Conservation (phyloP, 2,888 invertebrate species). For the Epirrita christyi region DNA sequence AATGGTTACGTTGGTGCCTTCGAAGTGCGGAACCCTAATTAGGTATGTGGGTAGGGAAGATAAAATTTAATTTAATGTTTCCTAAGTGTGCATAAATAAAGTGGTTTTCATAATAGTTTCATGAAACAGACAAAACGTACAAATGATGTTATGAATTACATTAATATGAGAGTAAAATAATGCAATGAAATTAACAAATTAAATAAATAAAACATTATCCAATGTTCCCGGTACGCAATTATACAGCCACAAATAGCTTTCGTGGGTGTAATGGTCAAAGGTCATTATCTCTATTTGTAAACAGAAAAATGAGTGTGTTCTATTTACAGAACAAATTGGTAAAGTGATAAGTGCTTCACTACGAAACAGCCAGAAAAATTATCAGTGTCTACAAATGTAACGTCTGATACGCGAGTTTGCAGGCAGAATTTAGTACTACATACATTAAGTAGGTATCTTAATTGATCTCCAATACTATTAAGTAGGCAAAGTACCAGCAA, state of each 20-base stretch:
- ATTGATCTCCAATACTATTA: conserved; percentile 44
- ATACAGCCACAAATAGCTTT: conserved; percentile 14
- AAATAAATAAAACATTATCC: conserved; percentile 4
- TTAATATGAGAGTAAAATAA: too few relatives aligned
- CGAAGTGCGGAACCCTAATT: too few relatives aligned
- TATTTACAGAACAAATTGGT: conserved; percentile 3
- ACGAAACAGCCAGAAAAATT: conserved; percentile 7
- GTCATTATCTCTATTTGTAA: conserved; percentile 18
- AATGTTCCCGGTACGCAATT: conserved; percentile 9
- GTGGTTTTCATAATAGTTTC: too few relatives aligned
- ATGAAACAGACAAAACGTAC: too few relatives aligned
- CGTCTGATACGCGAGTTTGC: conserved; percentile 3
- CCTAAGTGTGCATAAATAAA: too few relatives aligned
- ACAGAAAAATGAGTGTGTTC: conserved; percentile 13
- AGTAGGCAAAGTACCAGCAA: conserved; percentile 46
- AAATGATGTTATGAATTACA: too few relatives aligned
- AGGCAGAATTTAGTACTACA: conserved; percentile 4
- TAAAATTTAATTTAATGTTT: too few relatives aligned
- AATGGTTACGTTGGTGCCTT: too few relatives aligned
- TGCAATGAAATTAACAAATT: conserved; percentile 18
- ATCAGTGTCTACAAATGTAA: not conserved
- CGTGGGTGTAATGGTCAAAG: conserved; percentile 17
- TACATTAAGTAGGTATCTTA: conserved; percentile 27
- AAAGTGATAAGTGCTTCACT: conserved; percentile 14
- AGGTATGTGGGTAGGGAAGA: too few relatives aligned